Conservation (phyloP, 1,140 invertebrate genomes). For the Eupeodes corollae region DNA sequence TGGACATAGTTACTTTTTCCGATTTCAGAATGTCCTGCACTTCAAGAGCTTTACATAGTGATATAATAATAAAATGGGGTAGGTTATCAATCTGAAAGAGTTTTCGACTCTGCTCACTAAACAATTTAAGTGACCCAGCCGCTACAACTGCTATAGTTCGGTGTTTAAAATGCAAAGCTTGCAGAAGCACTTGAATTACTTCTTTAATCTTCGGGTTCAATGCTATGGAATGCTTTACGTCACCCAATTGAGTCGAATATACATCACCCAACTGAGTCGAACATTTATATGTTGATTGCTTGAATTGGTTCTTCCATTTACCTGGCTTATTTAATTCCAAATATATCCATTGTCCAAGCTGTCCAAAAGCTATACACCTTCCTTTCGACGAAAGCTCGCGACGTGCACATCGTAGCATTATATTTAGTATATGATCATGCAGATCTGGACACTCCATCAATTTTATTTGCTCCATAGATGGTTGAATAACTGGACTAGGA, state of each 20-base stretch:
- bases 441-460: slow-evolving; percentile 38
- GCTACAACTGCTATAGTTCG: slow-evolving; percentile 34
- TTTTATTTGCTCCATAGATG: slow-evolving; percentile 52
- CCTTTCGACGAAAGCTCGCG: slow-evolving; percentile 80
- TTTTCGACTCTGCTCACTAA: slow-evolving; percentile 26
- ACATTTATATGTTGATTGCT: no score
- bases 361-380: slow-evolving; percentile 78
- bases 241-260: neutral
- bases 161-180: slow-evolving; percentile 60
- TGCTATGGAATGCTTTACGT: slow-evolving; percentile 1
- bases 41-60: slow-evolving; percentile 32
- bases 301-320: no score
- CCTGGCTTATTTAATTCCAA: slow-evolving; percentile 45
- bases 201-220: slow-evolving; percentile 62
- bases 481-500: slow-evolving; percentile 71
- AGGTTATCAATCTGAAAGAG: slow-evolving; percentile 28
- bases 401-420: slow-evolving; percentile 74
- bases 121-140: slow-evolving; percentile 30
- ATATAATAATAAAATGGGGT: slow-evolving; percentile 31
- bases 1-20: slow-evolving; percentile 64
- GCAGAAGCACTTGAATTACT: slow-evolving; percentile 74
- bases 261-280: neutral
- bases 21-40: slow-evolving; percentile 42
- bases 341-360: slow-evolving; percentile 76
- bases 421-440: slow-evolving; percentile 78